phyloP scores from a whole-genome alignment of 2,797 vertebrate species.

The Enteromius unitaeniatus region DNA sequence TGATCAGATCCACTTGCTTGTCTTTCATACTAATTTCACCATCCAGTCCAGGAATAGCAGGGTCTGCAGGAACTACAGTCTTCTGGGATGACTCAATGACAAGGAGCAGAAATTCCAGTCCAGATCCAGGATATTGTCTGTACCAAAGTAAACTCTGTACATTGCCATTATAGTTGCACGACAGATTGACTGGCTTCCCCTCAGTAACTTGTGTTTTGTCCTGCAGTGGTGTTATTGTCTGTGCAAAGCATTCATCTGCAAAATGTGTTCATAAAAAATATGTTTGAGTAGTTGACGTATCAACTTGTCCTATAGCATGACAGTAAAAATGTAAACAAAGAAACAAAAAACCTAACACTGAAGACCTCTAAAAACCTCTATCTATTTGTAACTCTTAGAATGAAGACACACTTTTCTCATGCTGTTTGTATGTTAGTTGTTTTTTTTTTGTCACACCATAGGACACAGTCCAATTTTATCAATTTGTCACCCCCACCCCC shows the following conservation, averaged over 20 bases:
- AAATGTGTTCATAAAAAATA: not conserved
- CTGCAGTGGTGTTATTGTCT: constrained; percentile 21
- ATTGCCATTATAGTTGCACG: constrained; percentile 40
- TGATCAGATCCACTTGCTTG: constrained; percentile 28
- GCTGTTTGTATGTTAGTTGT: no score
- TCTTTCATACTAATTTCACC: not conserved
- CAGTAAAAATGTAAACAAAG: no score
- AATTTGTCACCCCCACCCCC: no score
- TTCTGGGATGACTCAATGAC: not conserved
- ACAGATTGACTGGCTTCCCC: constrained; percentile 7
- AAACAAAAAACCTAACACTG: no score
- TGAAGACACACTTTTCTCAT: no score
- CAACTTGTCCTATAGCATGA: no score
- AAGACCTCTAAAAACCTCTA: no score
- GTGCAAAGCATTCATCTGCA: constrained; percentile 22
- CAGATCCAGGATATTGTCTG: constrained; percentile 34
- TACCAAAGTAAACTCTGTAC: constrained; percentile 41
- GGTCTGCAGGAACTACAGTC: not conserved
- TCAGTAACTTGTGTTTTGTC: constrained; percentile 6
- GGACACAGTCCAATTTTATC: no score
- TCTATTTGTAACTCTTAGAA: no score
- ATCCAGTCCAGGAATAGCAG: constrained; percentile 15
- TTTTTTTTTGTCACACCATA: no score
- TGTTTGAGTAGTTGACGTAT: no score
- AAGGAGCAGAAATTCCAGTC: constrained; percentile 39